These are phyloP conservation scores for Phalacrocorax brasilianus DNA, from an alignment of 2,113 vertebrate species.

Conservation along the genomic window DNA sequence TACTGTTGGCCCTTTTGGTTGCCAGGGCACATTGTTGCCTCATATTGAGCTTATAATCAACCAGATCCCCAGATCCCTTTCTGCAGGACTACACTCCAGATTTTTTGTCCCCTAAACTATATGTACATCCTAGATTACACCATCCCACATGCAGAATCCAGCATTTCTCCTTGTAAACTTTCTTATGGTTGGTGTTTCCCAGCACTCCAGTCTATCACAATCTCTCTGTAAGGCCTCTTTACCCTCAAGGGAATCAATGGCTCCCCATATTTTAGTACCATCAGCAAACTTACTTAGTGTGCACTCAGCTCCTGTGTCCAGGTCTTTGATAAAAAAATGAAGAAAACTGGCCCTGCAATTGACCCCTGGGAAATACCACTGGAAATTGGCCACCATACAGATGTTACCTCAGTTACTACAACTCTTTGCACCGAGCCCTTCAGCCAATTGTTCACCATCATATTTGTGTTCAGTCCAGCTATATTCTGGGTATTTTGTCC, in stretches of 20 bases:
- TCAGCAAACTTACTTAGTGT: background rate
- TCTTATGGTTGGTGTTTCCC: background rate
- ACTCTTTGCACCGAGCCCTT: background rate
- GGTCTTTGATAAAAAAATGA: background rate
- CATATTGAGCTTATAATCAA: background rate
- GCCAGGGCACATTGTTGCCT: background rate
- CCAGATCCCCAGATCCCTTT: background rate
- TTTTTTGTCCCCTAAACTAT: background rate
- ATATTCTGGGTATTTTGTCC: background rate
- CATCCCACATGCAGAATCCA: background rate
- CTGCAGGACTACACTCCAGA: background rate
- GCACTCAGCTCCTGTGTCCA: background rate
- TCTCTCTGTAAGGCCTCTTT: background rate
- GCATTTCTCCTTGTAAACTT: background rate
- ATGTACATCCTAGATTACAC: background rate
- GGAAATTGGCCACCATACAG: background rate
- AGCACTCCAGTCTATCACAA: background rate
- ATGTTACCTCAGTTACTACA: background rate
- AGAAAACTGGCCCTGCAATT: background rate
- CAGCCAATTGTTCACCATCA: background rate
- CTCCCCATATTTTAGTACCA: background rate
- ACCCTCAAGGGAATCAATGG: rapidly evolving
- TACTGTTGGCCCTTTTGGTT: background rate
- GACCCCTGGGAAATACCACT: background rate
- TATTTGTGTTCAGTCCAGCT: background rate